Evolutionary conservation across 2,113 vertebrate genomes (phyloP), one percentile per base, ranked within the genome.

Genomic region (Gymnogyps californianus): DNA sequence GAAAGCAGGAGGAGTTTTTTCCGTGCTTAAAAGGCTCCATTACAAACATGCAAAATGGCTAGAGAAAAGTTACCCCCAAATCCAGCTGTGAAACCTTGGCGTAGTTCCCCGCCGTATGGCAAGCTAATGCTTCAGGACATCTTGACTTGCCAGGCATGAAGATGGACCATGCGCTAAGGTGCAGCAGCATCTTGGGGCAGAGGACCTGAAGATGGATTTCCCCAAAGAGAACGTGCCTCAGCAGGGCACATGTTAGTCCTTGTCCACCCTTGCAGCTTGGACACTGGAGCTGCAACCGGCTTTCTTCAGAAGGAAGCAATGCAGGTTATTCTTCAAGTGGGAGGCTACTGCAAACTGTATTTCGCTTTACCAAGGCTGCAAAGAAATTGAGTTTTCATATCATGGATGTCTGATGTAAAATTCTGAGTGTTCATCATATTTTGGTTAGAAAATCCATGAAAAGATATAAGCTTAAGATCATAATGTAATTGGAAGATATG

Each of bases 151-250:
- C 6, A 26, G 17, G 26, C 0, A 0, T 42, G 31, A 77, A 65
- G n/a, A 90, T 9, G 21, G 5, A 10, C 40, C 1, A 1, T 18
- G 18, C 0, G 0, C 11, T 36, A 16, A 6, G 2, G 2, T 25
- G 22, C 15, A 17, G 28, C 28, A 32, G 4, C 32, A 15, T 32
- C 36, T 3, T 38, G n/a, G 44, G 16, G 26, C 22, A 14, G 38
- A 49, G 13, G 40, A 59, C 32, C 22, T 54, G 57, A 47, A 42
- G 36, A 49, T 4, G 13, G 7, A 22, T 51, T 70, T 57, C 12
- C 13, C 11, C 34, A 14, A 57, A 31, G 20, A 20, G 10, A 64
- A 40, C 6, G 24, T 24, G 29, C 10, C 24, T 62, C 10, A 13
- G 6, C 46, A 72, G 13, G 32, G 29, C 10, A 17, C 7, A 4